phyloP scores from a whole-genome alignment of 2,113 vertebrate species.

The Vulpes vulpes region DNA sequence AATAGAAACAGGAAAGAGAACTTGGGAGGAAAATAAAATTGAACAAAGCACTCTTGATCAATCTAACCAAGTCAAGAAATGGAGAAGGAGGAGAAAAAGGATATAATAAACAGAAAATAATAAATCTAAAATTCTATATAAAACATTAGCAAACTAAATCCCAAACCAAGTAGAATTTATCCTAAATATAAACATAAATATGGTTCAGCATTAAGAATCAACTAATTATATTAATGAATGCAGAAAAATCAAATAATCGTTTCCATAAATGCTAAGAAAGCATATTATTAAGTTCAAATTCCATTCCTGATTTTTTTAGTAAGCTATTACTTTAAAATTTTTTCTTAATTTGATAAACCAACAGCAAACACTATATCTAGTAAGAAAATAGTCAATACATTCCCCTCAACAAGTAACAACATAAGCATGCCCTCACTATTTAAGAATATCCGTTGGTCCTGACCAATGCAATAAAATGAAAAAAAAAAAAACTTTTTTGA shows the following conservation, averaged over 20 bases:
- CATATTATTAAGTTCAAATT: constrained; percentile 31
- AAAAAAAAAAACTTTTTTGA: neutral
- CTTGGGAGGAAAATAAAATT: constrained; percentile 51
- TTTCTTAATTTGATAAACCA: neutral
- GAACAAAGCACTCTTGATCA: constrained; percentile 35
- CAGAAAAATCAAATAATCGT: neutral
- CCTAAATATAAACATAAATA: neutral
- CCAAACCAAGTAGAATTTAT: neutral
- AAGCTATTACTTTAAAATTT: neutral
- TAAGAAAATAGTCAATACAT: neutral
- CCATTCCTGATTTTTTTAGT: neutral
- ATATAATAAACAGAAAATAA: constrained; percentile 38
- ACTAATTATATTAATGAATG: neutral
- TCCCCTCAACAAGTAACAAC: neutral
- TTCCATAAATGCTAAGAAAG: neutral
- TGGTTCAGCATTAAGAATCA: constrained; percentile 1
- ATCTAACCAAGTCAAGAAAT: constrained; percentile 1
- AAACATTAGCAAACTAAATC: constrained; percentile 23
- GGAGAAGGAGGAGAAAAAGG: neutral
- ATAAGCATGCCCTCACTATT: neutral
- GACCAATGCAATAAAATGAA: neutral
- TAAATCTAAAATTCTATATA: constrained; percentile 24
- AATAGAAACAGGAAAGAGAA: constrained; percentile 58
- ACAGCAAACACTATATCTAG: neutral
- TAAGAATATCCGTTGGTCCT: neutral